Base-by-base conservation (phyloP, 2,797 vertebrate species). In the Pachyuromys duprasi region DNA sequence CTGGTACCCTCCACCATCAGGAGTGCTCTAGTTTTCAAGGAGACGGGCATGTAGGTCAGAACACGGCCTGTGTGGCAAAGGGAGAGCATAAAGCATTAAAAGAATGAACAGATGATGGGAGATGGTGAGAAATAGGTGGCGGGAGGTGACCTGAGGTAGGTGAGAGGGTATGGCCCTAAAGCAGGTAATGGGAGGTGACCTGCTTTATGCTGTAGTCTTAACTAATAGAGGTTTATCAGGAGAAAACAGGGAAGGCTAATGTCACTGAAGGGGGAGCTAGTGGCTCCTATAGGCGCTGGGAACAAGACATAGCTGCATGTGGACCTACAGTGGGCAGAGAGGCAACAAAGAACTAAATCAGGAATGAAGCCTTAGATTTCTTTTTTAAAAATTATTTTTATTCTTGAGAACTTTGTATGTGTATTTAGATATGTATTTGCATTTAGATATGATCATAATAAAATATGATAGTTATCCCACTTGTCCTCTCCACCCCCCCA, bases 201-300 rank as follows among this genome's bases (percentile, higher is more conserved):
- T 36, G 45, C 5, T 5, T 49, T 36, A 33, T 31, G 33, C 28
- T n/a, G n/a, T 8, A 31, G 53, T 83, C 33, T 81, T 49, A 28
- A 15, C 3, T 6, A 22, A 2, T 7, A 1, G 31, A 31, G 13
- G 80, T 42, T 87, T 67, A 36, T 60, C 8, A 53, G 53, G 67
- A 42, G n/a, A 28, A 22, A 24, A 3, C 53, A 31, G 0, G 3
- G 65, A 75, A 7, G 0, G 2, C 26, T 55, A 20, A 3, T 0
- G 5, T 17, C 55, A 22, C 2, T 3, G 26, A 36, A 53, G 28
- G 53, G 5, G 12, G 18, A 49, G 39, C 6, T 42, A 17, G 3
- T 33, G 60, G 28, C 67, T 36, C 88, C 69, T 45, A 0, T 3
- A 18, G 36, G 28, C 4, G 20, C 63, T 62, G 39, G 2, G 13